Conservation (phyloP, 1,140 invertebrate species). For the Bombus superbus region DNA sequence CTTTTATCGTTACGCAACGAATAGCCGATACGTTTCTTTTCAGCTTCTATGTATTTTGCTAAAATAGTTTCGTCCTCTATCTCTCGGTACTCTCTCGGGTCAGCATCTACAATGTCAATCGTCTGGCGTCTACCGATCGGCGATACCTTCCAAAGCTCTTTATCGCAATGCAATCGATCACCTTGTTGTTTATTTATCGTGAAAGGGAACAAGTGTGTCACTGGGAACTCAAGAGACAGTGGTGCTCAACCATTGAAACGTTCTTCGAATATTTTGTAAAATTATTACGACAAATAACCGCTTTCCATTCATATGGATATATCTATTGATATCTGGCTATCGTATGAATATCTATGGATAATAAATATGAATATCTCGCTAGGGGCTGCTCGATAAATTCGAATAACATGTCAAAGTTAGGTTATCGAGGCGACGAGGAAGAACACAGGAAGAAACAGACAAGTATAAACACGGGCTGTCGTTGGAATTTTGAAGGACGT, state of each 20-base stretch:
- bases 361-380: not conserved
- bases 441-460: conserved; percentile 24
- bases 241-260: not conserved
- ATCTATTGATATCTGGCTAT: no score
- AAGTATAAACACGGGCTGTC: conserved; percentile 51
- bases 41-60: not conserved
- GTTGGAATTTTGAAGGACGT: conserved; percentile 57
- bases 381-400: not conserved
- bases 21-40: not conserved
- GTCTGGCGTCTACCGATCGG: not conserved
- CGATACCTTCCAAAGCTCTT: not conserved
- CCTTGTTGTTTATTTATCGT: not conserved
- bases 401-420: not conserved
- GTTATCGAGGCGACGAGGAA: conserved; percentile 1
- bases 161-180: not conserved
- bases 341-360: no score
- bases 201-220: not conserved
- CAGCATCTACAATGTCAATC: not conserved
- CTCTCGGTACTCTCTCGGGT: not conserved
- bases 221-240: not conserved
- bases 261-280: not conserved
- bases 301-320: not conserved
- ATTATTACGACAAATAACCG: not conserved
- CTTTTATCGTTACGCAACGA: not conserved
- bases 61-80: not conserved